phyloP scores from a whole-genome alignment of 1,140 invertebrate species.

The Patella vulgata region DNA sequence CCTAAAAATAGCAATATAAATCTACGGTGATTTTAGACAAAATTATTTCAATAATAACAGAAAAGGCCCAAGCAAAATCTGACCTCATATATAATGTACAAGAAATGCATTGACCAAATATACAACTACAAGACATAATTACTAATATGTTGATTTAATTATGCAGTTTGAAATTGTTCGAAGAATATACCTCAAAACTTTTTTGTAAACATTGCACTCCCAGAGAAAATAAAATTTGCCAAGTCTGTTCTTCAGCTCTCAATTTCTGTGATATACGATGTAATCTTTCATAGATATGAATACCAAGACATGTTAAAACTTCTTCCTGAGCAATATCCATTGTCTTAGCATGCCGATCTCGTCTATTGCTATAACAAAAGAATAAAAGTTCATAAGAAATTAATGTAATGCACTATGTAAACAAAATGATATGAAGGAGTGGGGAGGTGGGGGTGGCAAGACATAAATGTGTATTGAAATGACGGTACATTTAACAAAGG shows the following conservation, averaged over 20 bases:
- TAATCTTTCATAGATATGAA: constrained; percentile 89
- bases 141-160: no score
- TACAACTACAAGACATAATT: background rate
- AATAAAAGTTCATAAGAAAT: constrained; percentile 14
- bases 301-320: constrained; percentile 90
- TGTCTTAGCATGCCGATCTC: constrained; percentile 93
- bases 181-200: constrained; percentile 83
- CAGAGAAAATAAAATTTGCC: constrained; percentile 88
- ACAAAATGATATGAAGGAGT: background rate
- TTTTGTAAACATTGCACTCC: constrained; percentile 86
- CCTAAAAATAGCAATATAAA: constrained; percentile 69
- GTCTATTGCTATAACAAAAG: constrained; percentile 67
- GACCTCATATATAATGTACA: no score
- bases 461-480: background rate
- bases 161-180: no score
- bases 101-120: no score
- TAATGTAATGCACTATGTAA: no score
- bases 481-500: background rate
- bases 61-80: no score
- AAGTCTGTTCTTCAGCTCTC: constrained; percentile 89
- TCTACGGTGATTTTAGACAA: no score
- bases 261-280: constrained; percentile 86
- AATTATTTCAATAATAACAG: no score
- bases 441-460: background rate
- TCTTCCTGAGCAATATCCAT: constrained; percentile 95